Evolutionary conservation across 1,140 invertebrate species (phyloP).

Genomic region (Leptoteleia sp.): DNA sequence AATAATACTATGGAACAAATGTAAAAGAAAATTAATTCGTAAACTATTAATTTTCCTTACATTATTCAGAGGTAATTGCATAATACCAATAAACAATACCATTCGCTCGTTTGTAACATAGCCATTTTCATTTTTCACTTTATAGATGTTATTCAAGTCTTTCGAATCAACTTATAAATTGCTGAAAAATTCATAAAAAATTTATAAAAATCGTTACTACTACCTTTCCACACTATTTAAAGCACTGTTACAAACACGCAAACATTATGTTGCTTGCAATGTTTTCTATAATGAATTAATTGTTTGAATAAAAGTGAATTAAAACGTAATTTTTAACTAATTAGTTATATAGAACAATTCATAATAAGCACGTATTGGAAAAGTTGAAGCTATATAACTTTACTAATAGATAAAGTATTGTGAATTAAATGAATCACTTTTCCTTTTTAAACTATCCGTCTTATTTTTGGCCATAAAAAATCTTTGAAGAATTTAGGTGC

Average conservation of each 20-base stretch:
- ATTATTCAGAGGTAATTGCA: conserved; percentile 42
- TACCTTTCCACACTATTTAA: conserved; percentile 21
- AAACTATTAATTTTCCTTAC: conserved; percentile 33
- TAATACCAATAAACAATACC: conserved; percentile 53
- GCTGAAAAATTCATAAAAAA: conserved; percentile 27
- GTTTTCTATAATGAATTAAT: conserved; percentile 17
- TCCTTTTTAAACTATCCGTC: too few relatives aligned
- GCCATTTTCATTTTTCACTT: conserved; percentile 16
- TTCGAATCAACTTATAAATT: neutral
- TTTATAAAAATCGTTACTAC: conserved; percentile 23
- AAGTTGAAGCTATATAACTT: too few relatives aligned
- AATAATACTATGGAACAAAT: conserved; percentile 57
- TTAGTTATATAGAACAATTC: conserved; percentile 23
- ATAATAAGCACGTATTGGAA: too few relatives aligned
- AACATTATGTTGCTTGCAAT: conserved; percentile 13
- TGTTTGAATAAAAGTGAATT: conserved; percentile 31
- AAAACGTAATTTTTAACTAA: conserved; percentile 21
- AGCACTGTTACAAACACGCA: conserved; percentile 45
- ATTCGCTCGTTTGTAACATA: conserved; percentile 55
- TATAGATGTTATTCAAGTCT: neutral
- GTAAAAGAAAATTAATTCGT: conserved; percentile 28
- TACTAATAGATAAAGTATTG: too few relatives aligned
- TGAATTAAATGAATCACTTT: too few relatives aligned
- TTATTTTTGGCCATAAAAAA: too few relatives aligned
- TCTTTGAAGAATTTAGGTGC: too few relatives aligned